Evolutionary conservation across 2,113 vertebrate species (phyloP), one percentile per base, ranked within the genome.

Genomic region (Recurvirostra avosetta): DNA sequence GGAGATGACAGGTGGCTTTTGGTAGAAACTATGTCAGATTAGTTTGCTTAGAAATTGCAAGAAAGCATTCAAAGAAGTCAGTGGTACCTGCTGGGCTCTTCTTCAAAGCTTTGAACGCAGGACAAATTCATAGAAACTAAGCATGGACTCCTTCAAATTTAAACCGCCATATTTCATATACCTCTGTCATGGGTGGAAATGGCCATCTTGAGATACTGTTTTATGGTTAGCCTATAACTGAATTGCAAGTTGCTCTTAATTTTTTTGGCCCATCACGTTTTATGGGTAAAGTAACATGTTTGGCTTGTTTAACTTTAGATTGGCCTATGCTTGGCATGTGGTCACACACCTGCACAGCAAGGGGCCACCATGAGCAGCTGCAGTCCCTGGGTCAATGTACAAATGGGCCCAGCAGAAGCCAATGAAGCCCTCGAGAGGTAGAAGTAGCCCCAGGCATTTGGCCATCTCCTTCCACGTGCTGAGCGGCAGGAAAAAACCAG

Each of bases 131-230:
- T 9, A 36, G 76, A 84, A 77, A 68, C 13, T 16, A 71, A 83
- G 17, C 27, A 22, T n/a, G 36, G 25, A 30, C 4, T 43, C 30
- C 36, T 80, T 77, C 18, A 81, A 30, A 79, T 49, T 65, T 59
- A 79, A 90, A 29, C 13, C 1, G 30, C 12, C 0, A 0, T 13
- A 3, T 82, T 90, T 82, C 34, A 43, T 2, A 12, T 41, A 30
- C 1, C 8, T 77, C 47, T 78, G 15, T 30, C 3, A 6, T 32
- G 58, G 32, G 13, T 89, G 29, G 43, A 68, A 91, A 75, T 34
- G 15, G 14, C 12, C 41, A 32, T n/a, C 17, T 25, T 78, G 52
- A 75, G 17, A 56, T 21, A 47, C 36, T 47, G 7, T 34, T 88
- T 83, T 32, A 71, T 29, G 38, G 11, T 32, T 91, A 50, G 22